These are phyloP conservation scores for Petrolisthes cinctipes DNA, from an alignment of 2,888 invertebrate species.

Conservation along the genomic window DNA sequence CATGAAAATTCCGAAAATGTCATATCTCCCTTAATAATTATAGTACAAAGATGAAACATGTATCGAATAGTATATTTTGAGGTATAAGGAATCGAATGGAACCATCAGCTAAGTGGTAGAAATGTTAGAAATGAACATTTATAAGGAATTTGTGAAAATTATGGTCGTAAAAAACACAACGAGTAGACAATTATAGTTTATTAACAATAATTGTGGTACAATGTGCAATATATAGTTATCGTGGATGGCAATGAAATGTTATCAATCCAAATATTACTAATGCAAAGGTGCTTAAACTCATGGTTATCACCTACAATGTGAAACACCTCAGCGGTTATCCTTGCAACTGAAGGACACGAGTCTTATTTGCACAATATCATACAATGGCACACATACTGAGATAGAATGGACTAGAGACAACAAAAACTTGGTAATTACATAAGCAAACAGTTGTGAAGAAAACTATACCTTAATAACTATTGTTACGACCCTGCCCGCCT, in stretches of 20 bases:
- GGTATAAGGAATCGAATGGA: not conserved
- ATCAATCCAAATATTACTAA: conserved; percentile 7
- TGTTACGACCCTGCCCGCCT: not conserved
- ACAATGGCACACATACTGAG: conserved; percentile 4
- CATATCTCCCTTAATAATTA: not conserved
- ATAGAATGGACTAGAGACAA: conserved; percentile 4
- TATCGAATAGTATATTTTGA: not conserved
- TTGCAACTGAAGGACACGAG: conserved; percentile 4
- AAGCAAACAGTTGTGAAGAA: conserved; percentile 3
- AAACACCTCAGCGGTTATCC: conserved; percentile 7
- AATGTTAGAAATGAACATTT: too few species aligned
- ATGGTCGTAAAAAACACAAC: too few species aligned
- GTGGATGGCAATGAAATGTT: not conserved
- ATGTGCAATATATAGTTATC: not conserved
- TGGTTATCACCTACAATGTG: too few species aligned
- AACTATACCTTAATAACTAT: not conserved
- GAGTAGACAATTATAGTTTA: too few species aligned
- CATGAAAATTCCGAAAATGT: not conserved
- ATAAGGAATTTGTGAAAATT: too few species aligned
- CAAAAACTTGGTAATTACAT: conserved; percentile 7
- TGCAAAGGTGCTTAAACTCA: conserved; percentile 2
- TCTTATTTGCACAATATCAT: conserved; percentile 4
- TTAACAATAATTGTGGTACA: not conserved
- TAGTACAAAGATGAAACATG: not conserved
- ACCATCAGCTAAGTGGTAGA: not conserved